phyloP scores from a whole-genome alignment of 2,113 vertebrate species.

The Malurus alboscapulatus region DNA sequence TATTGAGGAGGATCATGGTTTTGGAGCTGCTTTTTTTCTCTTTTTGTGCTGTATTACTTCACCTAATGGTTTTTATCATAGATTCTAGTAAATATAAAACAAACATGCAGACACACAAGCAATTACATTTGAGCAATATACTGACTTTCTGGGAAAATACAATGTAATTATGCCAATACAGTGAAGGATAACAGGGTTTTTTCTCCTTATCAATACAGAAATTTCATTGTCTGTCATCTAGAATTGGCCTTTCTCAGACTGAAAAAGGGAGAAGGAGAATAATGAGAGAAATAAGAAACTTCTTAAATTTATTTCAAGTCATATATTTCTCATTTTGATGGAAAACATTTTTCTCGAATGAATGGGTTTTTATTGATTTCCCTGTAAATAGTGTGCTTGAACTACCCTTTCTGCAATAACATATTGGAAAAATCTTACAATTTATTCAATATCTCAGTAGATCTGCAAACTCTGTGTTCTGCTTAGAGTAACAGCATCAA shows the following conservation, averaged over 20 bases:
- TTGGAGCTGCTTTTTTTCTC: neutral
- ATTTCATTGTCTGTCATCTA: neutral
- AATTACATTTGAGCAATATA: neutral
- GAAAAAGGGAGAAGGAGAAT: neutral
- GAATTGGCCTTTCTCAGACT: neutral
- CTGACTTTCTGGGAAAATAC: neutral
- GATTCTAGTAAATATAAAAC: neutral
- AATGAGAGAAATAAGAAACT: neutral
- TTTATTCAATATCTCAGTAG: neutral
- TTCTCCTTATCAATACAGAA: neutral
- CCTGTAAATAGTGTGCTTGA: slow-evolving; percentile 5
- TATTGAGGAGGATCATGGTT: neutral
- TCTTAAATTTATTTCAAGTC: neutral
- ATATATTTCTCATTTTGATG: slow-evolving; percentile 14
- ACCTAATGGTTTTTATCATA: neutral
- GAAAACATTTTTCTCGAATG: slow-evolving; percentile 1
- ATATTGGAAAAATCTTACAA: neutral
- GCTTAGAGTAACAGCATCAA: neutral
- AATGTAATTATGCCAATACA: neutral
- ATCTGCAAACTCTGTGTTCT: neutral
- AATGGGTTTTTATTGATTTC: slow-evolving; percentile 33
- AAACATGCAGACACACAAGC: neutral
- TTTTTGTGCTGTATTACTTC: neutral
- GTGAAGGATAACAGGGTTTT: neutral
- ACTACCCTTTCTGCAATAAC: neutral